phyloP scores from a whole-genome alignment of 2,888 invertebrate species.

The Dyspetes luteomarginatus region DNA sequence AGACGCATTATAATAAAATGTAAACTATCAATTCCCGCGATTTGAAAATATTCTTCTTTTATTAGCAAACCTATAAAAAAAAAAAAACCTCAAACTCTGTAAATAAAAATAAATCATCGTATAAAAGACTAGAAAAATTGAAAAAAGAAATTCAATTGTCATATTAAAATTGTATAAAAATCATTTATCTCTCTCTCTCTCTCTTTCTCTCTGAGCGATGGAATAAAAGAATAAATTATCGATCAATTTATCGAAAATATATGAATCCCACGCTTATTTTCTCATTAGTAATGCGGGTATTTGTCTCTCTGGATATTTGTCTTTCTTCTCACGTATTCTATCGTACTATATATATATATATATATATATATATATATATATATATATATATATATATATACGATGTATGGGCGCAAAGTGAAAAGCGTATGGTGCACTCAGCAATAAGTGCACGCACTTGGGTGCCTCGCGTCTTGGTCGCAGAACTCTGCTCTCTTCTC shows the following conservation, averaged over 20 bases:
- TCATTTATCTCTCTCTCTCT: too few species aligned
- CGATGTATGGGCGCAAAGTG: constrained; percentile 19
- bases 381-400: not conserved
- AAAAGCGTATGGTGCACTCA: constrained; percentile 63
- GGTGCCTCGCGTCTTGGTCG: not conserved
- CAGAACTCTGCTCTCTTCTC: constrained; percentile 32
- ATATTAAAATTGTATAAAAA: too few species aligned
- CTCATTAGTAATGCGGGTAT: not conserved
- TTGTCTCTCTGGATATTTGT: constrained; percentile 30
- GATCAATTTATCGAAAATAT: constrained; percentile 1
- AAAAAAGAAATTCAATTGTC: too few species aligned
- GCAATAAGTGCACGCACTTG: constrained; percentile 65
- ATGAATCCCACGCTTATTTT: constrained; percentile 24
- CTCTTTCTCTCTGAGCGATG: too few species aligned
- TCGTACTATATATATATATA: not conserved
- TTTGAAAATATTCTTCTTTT: not conserved
- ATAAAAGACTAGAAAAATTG: too few species aligned
- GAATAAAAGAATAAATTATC: not conserved
- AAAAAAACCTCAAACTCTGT: not conserved
- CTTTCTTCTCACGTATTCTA: constrained; percentile 56
- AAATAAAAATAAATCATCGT: too few species aligned
- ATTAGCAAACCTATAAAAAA: not conserved
- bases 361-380: not conserved
- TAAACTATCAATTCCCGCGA: not conserved
- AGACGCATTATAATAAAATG: not conserved